Conservation (phyloP, 2,888 invertebrate genomes). For the Tenthredo amoena region DNA sequence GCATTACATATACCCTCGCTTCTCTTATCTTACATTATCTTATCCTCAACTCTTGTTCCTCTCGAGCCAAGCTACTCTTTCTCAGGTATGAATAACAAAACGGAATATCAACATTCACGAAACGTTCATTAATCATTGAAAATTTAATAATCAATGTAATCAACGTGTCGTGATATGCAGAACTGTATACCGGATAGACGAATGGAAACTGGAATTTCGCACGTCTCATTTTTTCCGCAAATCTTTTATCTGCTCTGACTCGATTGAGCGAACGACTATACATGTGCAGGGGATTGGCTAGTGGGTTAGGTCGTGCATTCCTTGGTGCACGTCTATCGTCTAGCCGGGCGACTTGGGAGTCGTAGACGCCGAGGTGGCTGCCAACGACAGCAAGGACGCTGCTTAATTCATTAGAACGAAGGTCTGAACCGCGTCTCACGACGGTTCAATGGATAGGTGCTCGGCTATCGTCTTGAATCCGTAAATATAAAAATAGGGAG, state of each 20-base stretch:
- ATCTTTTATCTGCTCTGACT: slow-evolving; percentile 7
- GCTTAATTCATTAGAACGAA: slow-evolving; percentile 42
- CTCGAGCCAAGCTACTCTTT: not conserved
- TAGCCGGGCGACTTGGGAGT: slow-evolving; percentile 18
- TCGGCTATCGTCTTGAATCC: slow-evolving; percentile 2
- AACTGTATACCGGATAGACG: not conserved
- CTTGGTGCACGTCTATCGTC: slow-evolving; percentile 64
- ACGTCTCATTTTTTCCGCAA: not conserved
- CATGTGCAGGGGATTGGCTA: slow-evolving; percentile 23
- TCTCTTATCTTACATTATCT: not conserved
- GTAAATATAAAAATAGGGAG: not conserved
- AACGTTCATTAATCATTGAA: not conserved
- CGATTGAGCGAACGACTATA: not conserved
- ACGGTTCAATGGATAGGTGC: not conserved
- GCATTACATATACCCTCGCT: not conserved
- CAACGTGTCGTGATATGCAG: not conserved
- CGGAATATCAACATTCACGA: not conserved
- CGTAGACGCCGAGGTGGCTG: not conserved
- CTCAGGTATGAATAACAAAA: not conserved
- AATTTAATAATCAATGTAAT: slow-evolving; percentile 15
- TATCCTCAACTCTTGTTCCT: not conserved
- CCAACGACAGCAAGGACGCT: slow-evolving; percentile 42
- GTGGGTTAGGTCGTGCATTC: slow-evolving; percentile 73
- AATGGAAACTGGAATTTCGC: slow-evolving; percentile 8
- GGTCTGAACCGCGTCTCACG: not conserved